These are phyloP conservation scores for Gavialis gangeticus DNA, from an alignment of 2,113 vertebrate genomes.

Conservation along the genomic window DNA sequence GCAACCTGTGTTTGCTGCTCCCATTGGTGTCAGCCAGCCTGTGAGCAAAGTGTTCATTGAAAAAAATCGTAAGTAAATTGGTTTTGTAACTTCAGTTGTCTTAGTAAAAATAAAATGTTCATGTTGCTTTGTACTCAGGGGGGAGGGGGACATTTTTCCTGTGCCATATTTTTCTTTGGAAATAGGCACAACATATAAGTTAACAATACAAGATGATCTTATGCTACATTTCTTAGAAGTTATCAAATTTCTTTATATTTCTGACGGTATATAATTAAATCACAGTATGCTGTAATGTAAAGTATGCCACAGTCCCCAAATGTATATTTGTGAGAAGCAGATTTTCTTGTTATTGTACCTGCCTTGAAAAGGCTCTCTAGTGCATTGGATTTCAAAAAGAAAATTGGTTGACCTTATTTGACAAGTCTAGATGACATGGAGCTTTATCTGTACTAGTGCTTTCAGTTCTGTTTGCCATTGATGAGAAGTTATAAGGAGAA, in stretches of 20 bases:
- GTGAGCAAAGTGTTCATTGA: slow-evolving; percentile 95
- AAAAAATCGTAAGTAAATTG: slow-evolving; percentile 88
- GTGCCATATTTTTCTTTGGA: background rate
- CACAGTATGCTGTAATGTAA: background rate
- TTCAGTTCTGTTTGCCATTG: background rate
- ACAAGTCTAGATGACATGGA: background rate
- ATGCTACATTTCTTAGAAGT: background rate
- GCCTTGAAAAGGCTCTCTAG: background rate
- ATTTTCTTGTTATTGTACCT: background rate
- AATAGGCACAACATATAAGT: background rate
- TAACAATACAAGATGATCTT: background rate
- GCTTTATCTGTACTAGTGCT: background rate
- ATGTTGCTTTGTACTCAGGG: background rate
- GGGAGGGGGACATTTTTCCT: background rate
- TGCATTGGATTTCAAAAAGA: background rate
- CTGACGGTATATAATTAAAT: background rate
- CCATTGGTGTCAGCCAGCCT: slow-evolving; percentile 89
- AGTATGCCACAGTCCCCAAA: background rate
- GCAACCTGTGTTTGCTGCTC: slow-evolving; percentile 87
- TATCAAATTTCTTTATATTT: background rate
- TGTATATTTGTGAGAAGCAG: background rate
- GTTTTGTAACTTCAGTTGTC: background rate
- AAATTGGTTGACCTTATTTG: background rate
- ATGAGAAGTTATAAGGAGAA: background rate
- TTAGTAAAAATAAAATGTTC: background rate